A percentile compares a stretch with the other conserved stretches of the same genome.
Conservation (phyloP, 35 echinoderm and acorn worm species). For the Acanthaster planci region DNA sequence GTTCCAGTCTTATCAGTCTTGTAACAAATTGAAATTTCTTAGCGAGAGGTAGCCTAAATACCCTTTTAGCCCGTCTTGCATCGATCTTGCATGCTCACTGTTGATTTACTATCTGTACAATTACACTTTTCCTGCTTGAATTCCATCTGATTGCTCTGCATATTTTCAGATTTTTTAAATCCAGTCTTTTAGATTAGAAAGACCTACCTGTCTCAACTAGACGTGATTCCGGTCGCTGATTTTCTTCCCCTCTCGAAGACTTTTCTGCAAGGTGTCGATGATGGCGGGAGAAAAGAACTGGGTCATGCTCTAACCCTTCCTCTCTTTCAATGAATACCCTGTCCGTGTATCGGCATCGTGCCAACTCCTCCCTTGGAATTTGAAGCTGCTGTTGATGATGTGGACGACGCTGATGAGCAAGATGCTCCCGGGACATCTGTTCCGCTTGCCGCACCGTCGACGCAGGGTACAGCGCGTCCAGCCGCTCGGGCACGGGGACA, state of each 20-base stretch:
- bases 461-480: not conserved
- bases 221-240: constrained; percentile 17
- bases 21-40: no score
- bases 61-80: no score
- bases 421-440: not conserved
- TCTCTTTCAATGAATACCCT: not conserved
- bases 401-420: not conserved
- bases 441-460: not conserved
- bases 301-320: not conserved
- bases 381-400: not conserved
- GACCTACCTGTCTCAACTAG: not conserved
- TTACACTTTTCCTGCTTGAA: no score
- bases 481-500: not conserved
- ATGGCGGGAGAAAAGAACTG: not conserved
- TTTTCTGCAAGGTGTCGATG: not conserved
- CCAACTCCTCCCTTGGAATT: not conserved
- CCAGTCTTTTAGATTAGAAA: not conserved
- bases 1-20: no score
- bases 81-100: no score
- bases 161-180: no score
- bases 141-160: no score
- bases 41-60: no score
- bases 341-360: constrained; percentile 6
- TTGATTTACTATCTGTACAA: no score
- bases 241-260: not conserved